Base-by-base conservation (phyloP, 2,113 vertebrate genomes). In the Scatophagus argus region DNA sequence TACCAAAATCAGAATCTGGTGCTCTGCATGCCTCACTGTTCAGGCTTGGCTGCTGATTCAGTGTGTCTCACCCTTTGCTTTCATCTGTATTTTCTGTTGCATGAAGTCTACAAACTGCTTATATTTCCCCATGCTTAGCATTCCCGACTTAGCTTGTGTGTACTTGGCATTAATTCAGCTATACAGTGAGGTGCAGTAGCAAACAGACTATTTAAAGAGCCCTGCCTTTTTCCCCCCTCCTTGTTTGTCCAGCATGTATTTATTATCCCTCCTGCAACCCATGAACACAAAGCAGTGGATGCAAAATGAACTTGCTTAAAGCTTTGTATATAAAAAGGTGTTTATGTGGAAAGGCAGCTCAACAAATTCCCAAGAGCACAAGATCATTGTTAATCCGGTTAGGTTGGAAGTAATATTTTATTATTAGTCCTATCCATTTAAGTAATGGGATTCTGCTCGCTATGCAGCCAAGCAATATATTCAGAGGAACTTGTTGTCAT, bases 331-430 rank as follows among this genome's bases (percentile, higher is more conserved):
- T 83, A 81, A 86, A 87, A 88, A 74, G 60, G 75, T 75, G 85
- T 86, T 91, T 79, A 75, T 74, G 72, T 61, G 79, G 79, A 88
- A 84, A 86, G 69, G 87, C 81, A 72, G 83, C 84, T 89, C 82
- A 64, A 85, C 77, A 83, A 58, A 90, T 85, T 86, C 82, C 79
- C 74, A 62, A 82, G 88, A 91, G 85, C 86, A 84, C 39, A 38
- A 82, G 84, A 93, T 93, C 92, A 55, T 78, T 93, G 89, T 84
- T 92, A 94, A 94, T 93, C 91, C 76, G 55, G 81, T 93, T 91
- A 86, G 70, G 69, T 79, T 74, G 60, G 74, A 93, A 88, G 92
- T 89, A 89, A 90, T 87, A 86, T 84, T 88, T 89, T 93, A 91
- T 93, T 90, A 92, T 91, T 93, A 88, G 88, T 86, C 76, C 66